These are phyloP conservation scores for Drosophila flavopinicola DNA, from an alignment of 2,888 invertebrate genomes.

Conservation along the genomic window DNA sequence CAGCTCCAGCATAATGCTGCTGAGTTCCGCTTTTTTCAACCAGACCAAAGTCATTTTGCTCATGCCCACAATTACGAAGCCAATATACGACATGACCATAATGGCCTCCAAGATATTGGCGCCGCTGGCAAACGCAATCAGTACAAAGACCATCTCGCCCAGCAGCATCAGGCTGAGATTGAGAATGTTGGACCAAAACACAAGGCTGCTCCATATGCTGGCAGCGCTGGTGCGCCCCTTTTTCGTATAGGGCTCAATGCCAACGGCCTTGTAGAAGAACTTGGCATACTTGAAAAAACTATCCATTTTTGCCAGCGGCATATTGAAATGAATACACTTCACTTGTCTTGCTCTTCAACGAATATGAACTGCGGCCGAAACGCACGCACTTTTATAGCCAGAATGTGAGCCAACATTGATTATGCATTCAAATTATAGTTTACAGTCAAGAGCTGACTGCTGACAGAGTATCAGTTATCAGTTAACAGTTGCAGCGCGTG, in stretches of 20 bases:
- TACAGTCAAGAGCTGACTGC: conserved; percentile 14
- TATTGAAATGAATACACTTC: conserved; percentile 5
- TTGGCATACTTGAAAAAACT: conserved; percentile 72
- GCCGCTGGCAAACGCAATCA: conserved; percentile 51
- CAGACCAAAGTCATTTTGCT: conserved; percentile 78
- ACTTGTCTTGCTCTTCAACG: neutral
- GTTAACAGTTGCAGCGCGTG: conserved; percentile 13
- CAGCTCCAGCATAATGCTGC: conserved; percentile 60
- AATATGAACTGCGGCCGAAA: neutral
- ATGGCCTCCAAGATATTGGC: conserved; percentile 73
- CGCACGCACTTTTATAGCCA: conserved; percentile 38
- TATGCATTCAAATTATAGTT: conserved; percentile 49
- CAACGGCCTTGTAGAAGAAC: conserved; percentile 70
- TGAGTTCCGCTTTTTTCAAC: conserved; percentile 61
- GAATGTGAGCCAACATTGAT: conserved; percentile 6
- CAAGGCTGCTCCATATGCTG: conserved; percentile 21
- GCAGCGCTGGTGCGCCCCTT: neutral
- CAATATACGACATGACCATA: conserved; percentile 77
- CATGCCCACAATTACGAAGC: conserved; percentile 71
- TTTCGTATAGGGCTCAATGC: conserved; percentile 63
- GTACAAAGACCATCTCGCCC: conserved; percentile 67
- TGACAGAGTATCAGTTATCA: too few relatives aligned
- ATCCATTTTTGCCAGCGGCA: conserved; percentile 50
- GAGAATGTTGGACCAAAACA: conserved; percentile 59
- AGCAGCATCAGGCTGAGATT: conserved; percentile 58